Base-by-base conservation (phyloP, 2,797 vertebrate genomes). In the Sebastolobus alascanus region DNA sequence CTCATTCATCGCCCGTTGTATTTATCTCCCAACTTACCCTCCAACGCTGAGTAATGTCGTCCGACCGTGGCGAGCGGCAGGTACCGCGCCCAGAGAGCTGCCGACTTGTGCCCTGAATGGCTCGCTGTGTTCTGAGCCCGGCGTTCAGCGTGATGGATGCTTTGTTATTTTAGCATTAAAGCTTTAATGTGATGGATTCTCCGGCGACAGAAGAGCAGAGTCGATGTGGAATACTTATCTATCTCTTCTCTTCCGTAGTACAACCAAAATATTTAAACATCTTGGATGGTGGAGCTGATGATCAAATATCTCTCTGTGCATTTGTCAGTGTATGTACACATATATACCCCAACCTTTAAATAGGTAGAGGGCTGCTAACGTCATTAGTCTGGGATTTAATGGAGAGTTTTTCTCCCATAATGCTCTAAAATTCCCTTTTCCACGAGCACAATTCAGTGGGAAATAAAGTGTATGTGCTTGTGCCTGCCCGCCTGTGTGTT, bases 151-250 rank as follows among this genome's bases (percentile, higher is more conserved):
- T 93, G 93, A 95, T 92, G 87, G 90, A 95, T 93, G 88, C 88
- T 84, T 87, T 92, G 93, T 94, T 93, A 94, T 93, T 91, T 76
- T 74, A 91, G 87, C 93, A 93, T 95, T 92, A 95, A 95, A 93
- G 93, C 89, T 92, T 92, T 93, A 93, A 93, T 94, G 89, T 92
- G 91, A 93, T 90, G 91, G 87, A 94, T 93, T 92, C 89, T 87
- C 82, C 82, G 74, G 90, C 38, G 50, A 72, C 69, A 80, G 80
- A 82, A 55, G 87, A 84, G 74, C 65, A 68, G 73, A 83, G 74
- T 75, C 56, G 25, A 73, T 87, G 80, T 75, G 75, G 74, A 80
- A 78, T 69, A 66, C 35, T 74, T n/a, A 22, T 13, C 8, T 29
- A 4, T 3, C 29, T 4, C 18, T 27, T 33, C 61, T 67, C 55